Base-by-base conservation (phyloP, 2,888 invertebrate species). In the Cataglyphis altisquamis region DNA sequence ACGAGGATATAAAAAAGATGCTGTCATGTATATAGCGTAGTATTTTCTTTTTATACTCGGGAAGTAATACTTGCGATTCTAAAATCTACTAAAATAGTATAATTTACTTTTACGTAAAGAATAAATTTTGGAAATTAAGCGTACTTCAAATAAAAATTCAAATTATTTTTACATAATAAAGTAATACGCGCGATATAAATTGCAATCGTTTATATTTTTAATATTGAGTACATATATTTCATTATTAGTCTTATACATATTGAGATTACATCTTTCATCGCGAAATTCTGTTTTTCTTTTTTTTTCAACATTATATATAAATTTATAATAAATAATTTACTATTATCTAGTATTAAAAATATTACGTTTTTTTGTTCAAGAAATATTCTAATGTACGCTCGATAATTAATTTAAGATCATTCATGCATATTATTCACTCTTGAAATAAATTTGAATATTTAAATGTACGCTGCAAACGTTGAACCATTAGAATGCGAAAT, bases 1-100 rank as follows among this genome's bases (percentile, higher is more conserved):
- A 1, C 21, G 29, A 25, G 36, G 36, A 73, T 77, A 60, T 72
- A 73, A 60, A 60, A 72, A 25, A 57, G 9, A 78, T 9, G n/a
- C 12, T 29, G 10, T 12, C 15, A 15, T 21, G 29, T 29, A 45
- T 21, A n/a, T 29, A 8, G 9, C 39, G 39, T 39, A 75, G 25
- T 9, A 12, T 39, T 6, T 15, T 4, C 29, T 57, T 72, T 57
- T 29, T 29, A 29, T 55, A 10, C 18, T 48, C 15, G 39, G 5
- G 10, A 39, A 68, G 12, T 21, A 32, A 39, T 39, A n/a, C 9
- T 77, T 32, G 39, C 41, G 41, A 41, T 32, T 21, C 12, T 77
- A 21, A 29, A 29, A 29, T 29, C 29, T 39, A 29, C 29, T 39
- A 29, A 70, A 68, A 41, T 29, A n/a, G 29, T 25, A 29, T 18